Evolutionary conservation across 1,140 invertebrate genomes (phyloP).

Genomic region (Neodiprion virginianus): DNA sequence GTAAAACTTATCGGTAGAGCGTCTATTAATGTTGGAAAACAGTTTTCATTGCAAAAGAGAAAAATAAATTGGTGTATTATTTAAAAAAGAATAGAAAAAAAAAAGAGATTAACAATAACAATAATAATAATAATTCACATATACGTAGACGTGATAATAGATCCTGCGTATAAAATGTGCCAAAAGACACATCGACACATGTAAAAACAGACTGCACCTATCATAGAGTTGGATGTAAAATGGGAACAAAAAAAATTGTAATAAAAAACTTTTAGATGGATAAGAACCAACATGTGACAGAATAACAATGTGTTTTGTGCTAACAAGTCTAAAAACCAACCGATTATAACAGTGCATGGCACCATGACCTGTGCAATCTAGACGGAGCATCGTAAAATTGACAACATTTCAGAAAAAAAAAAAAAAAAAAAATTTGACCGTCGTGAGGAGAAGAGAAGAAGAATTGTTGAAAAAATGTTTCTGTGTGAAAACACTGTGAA

Average conservation of each 20-base stretch:
- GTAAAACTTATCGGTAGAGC: no score
- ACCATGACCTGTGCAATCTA: background rate
- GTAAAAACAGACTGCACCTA: background rate
- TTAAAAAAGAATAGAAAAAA: background rate
- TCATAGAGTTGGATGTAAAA: background rate
- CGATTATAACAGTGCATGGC: background rate
- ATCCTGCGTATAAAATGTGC: background rate
- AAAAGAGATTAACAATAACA: background rate
- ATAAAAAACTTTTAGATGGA: background rate
- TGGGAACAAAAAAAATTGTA: background rate
- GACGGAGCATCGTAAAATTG: background rate
- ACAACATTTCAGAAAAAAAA: no score
- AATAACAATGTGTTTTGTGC: conserved; percentile 5
- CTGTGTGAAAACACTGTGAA: no score
- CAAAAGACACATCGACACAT: background rate
- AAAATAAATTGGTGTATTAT: background rate
- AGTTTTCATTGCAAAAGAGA: background rate
- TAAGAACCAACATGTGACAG: background rate
- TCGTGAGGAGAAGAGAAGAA: background rate
- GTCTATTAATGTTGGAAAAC: background rate
- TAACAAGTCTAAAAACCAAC: background rate
- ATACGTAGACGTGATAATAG: background rate
- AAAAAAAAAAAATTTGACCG: background rate
- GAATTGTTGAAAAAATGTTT: no score
- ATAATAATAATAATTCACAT: background rate